Conservation (phyloP, 2,888 invertebrate genomes). For the Andricus quercusramuli region DNA sequence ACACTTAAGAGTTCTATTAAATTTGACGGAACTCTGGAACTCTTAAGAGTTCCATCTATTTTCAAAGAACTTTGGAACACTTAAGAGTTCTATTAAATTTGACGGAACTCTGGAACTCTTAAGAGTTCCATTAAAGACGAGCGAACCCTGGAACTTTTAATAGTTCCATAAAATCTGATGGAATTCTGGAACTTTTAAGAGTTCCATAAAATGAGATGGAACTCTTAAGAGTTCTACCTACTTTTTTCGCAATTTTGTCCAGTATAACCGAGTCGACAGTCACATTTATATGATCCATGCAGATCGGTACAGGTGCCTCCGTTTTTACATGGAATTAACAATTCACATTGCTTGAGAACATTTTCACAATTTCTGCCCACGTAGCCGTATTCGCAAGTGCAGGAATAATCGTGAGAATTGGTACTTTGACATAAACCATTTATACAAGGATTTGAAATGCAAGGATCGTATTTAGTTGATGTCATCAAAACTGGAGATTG, state of each 20-base stretch:
- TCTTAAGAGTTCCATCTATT: too few species aligned
- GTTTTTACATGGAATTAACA: constrained; percentile 87
- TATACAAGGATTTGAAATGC: constrained; percentile 68
- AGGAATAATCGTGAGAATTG: constrained; percentile 70
- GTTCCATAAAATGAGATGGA: neutral
- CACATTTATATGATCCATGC: constrained; percentile 84
- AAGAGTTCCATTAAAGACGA: too few species aligned
- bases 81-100: too few species aligned
- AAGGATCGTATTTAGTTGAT: constrained; percentile 62
- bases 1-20: too few species aligned
- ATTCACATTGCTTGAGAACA: constrained; percentile 83
- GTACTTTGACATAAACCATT: constrained; percentile 71
- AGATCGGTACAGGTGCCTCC: constrained; percentile 86
- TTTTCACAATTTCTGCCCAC: constrained; percentile 84
- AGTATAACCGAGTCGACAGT: constrained; percentile 89
- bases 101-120: too few species aligned
- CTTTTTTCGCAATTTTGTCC: constrained; percentile 90
- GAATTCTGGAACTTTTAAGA: neutral
- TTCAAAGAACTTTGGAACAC: too few species aligned
- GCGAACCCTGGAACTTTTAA: too few species aligned
- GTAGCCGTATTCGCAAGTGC: constrained; percentile 75
- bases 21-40: too few species aligned
- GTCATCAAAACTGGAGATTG: constrained; percentile 56
- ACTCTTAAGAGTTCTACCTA: constrained; percentile 75
- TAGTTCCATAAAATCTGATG: too few species aligned